Base-by-base conservation (phyloP, 2,888 invertebrate species). In the Lottia scabra region DNA sequence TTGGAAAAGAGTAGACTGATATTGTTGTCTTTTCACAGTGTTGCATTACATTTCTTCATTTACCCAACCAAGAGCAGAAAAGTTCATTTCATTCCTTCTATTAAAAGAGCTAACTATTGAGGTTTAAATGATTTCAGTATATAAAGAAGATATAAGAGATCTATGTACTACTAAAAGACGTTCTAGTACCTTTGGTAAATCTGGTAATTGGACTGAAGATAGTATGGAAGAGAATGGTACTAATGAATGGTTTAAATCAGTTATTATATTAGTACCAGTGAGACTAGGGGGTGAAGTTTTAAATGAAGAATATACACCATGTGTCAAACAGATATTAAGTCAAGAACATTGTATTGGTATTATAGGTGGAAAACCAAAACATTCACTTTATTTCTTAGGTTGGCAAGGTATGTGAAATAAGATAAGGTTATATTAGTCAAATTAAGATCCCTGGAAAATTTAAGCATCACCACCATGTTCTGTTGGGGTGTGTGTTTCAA, bases 331-430 rank as follows among this genome's bases (percentile, higher is more conserved):
- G 45, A 90, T 97, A 65, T 92, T 97, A 56, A 94, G 94, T 77
- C 91, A 95, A 76, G 94, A 95, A 81, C 93, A 93, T 83, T 97
- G 96, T 84, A 93, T 97, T 83, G 97, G 98, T 27, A 94, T 97
- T 68, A 96, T 97, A 85, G 98, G 97, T 10, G 98, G 98, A 16
- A 92, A 95, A 83, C 97, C 97, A 0, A 95, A 95, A 87, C 97
- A 97, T 91, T 96, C 97, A 19, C 91, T 97, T 46, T 98, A 96
- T 90, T 97, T 98, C 91, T 93, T 97, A 77, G 98, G 97, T 66
- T 96, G 94, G 89, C 97, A 97, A 92, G 93, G 93, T 92, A 38
- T 6, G 38, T 38, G 8, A 6, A 8, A 38, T 38, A 1, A 10
- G 10, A 38, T 38, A 38, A 38, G n/a, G n/a, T n/a, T n/a, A n/a